A percentile compares a stretch with the other conserved stretches of the same genome.
phyloP scores from a whole-genome alignment of 2,113 vertebrate species.

The Anolis carolinensis region DNA sequence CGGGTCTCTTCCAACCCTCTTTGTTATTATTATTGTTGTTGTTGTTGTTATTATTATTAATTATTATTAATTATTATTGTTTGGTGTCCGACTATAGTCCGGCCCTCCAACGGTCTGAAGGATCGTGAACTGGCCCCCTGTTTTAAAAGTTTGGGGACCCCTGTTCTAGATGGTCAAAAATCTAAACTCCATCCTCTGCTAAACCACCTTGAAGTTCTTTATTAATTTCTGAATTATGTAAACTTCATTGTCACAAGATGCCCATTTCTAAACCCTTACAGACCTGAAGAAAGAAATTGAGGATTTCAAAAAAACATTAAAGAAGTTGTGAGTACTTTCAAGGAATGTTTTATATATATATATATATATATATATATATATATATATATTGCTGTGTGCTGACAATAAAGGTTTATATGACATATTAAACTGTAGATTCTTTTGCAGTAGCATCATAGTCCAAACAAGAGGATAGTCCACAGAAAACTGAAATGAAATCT shows the following conservation, averaged over 20 bases:
- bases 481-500: background rate
- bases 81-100: too few relatives aligned
- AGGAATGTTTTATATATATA: background rate
- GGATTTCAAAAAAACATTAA: slow-evolving; percentile 81
- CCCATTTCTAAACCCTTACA: slow-evolving; percentile 43
- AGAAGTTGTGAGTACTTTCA: slow-evolving; percentile 77
- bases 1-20: too few relatives aligned
- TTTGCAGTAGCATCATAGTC: background rate
- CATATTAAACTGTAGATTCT: background rate
- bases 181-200: background rate
- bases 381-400: background rate
- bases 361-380: too few relatives aligned
- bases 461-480: background rate
- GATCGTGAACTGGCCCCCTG: too few relatives aligned
- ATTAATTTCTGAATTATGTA: background rate
- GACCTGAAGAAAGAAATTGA: slow-evolving; percentile 74
- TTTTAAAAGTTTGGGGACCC: too few relatives aligned
- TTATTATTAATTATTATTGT: too few relatives aligned
- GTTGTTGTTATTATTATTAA: too few relatives aligned
- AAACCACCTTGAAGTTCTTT: background rate
- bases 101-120: too few relatives aligned
- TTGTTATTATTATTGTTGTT: too few relatives aligned
- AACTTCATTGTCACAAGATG: background rate
- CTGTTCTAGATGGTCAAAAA: background rate
- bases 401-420: background rate